Evolutionary conservation across 35 echinoderm and acorn worm species (phyloP).

Genomic region (Heliocidaris tuberculata): DNA sequence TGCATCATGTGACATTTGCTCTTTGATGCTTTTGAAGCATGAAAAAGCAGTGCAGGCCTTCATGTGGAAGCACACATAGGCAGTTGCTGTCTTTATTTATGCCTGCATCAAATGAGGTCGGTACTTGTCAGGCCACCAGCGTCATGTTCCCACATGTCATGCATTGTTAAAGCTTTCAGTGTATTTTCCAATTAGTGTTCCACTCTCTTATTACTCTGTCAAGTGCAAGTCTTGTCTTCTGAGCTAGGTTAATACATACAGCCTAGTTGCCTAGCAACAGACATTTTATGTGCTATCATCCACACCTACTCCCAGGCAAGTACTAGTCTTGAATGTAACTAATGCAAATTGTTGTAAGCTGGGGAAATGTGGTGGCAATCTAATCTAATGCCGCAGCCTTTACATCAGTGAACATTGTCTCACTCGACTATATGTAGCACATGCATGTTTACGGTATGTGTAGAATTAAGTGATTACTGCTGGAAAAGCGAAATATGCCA

Average conservation of each 20-base stretch:
- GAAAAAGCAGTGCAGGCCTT: not conserved
- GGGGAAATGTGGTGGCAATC: not conserved
- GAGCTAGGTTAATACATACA: not conserved
- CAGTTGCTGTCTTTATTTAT: too few species aligned
- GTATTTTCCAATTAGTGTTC: conserved; percentile 12
- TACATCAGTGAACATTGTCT: not conserved
- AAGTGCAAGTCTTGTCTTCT: not conserved
- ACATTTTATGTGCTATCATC: not conserved
- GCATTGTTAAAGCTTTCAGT: not conserved
- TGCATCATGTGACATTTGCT: not conserved
- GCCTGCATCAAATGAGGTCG: too few species aligned
- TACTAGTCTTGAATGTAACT: not conserved
- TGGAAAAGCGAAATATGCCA: too few species aligned
- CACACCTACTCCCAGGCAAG: not conserved
- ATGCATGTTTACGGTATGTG: too few species aligned
- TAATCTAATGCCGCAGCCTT: not conserved
- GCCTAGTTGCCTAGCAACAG: conserved; percentile 9
- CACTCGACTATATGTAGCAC: too few species aligned
- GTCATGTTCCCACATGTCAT: not conserved
- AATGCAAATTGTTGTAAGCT: not conserved
- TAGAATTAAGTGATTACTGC: too few species aligned
- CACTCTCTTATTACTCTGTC: conserved; percentile 2
- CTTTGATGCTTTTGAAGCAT: not conserved
- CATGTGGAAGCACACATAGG: not conserved
- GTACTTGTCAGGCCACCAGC: not conserved